A percentile compares a stretch with the other conserved stretches of the same genome.
These are phyloP conservation scores for Ethmia dodecea DNA, from an alignment of 2,888 invertebrate genomes.

Conservation along the genomic window DNA sequence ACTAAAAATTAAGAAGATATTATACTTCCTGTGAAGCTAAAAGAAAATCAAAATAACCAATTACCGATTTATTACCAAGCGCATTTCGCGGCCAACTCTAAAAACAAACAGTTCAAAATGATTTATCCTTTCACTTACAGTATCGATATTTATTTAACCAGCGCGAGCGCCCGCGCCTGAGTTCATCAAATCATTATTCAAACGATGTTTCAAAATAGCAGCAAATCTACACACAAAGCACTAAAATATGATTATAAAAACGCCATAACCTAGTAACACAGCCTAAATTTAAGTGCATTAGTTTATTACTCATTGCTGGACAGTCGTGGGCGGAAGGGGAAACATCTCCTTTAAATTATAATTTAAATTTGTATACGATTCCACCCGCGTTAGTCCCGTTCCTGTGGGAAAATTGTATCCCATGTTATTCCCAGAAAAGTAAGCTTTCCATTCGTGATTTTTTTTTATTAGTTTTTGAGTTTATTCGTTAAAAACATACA, in stretches of 20 bases:
- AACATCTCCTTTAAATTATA: conserved; percentile 28
- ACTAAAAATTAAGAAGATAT: too few relatives aligned
- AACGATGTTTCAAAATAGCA: conserved; percentile 19
- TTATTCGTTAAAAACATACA: too few relatives aligned
- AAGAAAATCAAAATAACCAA: too few relatives aligned
- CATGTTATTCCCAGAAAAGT: too few relatives aligned
- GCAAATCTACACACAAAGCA: conserved; percentile 43
- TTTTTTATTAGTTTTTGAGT: too few relatives aligned
- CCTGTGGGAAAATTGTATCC: too few relatives aligned
- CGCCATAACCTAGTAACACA: conserved; percentile 51
- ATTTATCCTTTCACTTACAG: conserved; percentile 34
- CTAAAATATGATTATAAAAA: conserved; percentile 69
- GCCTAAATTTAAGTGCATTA: conserved; percentile 67
- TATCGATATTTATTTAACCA: conserved; percentile 24
- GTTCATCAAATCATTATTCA: conserved; percentile 51
- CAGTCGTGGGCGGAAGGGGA: conserved; percentile 24
- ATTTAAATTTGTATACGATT: too few relatives aligned
- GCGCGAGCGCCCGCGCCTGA: conserved; percentile 23
- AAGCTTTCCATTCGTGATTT: too few relatives aligned
- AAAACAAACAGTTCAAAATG: conserved; percentile 20
- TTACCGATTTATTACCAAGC: too few relatives aligned
- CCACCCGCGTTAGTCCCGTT: too few relatives aligned
- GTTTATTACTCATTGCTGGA: conserved; percentile 56
- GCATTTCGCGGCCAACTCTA: conserved; percentile 1
- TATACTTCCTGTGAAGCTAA: too few relatives aligned